Evolutionary conservation across 2,113 vertebrate genomes (phyloP).

Genomic region (Petrocephalus zakoni): DNA sequence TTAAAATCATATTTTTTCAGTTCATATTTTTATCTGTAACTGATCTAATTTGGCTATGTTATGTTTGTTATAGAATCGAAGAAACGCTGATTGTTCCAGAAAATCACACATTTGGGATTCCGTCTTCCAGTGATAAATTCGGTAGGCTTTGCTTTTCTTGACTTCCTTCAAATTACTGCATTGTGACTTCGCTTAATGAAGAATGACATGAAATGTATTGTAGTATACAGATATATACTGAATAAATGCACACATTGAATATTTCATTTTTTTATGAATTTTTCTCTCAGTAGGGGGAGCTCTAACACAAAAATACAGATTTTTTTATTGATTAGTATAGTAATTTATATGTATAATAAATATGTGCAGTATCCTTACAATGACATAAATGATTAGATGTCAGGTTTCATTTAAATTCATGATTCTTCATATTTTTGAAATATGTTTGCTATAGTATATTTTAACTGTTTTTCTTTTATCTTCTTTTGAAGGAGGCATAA

Average conservation of each 20-base stretch:
- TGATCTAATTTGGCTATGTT: background rate
- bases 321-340: background rate
- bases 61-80: slow-evolving; percentile 40
- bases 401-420: background rate
- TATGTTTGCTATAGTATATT: background rate
- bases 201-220: background rate
- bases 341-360: background rate
- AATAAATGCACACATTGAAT: background rate
- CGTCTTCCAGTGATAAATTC: slow-evolving; percentile 26
- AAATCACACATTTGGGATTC: slow-evolving; percentile 48
- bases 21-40: background rate
- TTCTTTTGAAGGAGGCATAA: no score
- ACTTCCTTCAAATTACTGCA: background rate
- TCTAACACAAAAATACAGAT: background rate
- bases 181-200: background rate
- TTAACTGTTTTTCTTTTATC: background rate
- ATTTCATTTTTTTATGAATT: background rate
- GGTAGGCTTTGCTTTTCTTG: slow-evolving; percentile 39
- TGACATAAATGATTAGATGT: background rate
- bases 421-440: background rate
- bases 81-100: slow-evolving; percentile 33
- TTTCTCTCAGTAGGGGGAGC: background rate
- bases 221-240: background rate
- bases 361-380: background rate
- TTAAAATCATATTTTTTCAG: background rate